These are phyloP conservation scores for Seira musarum DNA, from an alignment of 2,888 invertebrate genomes.

Conservation along the genomic window DNA sequence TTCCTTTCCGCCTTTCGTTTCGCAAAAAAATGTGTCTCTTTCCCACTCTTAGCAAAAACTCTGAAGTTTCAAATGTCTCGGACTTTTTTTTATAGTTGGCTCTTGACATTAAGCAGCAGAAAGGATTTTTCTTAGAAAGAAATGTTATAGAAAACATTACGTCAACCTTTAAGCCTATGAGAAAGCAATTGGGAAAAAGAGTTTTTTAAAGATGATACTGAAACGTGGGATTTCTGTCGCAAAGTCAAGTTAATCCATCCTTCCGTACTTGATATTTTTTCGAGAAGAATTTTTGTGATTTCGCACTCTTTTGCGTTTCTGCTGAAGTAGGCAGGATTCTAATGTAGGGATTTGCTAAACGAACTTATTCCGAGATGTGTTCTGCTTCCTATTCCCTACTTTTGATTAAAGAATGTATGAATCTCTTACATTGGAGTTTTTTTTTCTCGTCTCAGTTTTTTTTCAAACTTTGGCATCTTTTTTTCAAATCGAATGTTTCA, in stretches of 20 bases:
- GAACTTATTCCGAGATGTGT: too few relatives aligned
- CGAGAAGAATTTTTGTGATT: conserved; percentile 36
- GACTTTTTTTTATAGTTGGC: conserved; percentile 20
- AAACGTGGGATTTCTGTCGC: conserved; percentile 41
- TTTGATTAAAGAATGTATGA: too few relatives aligned
- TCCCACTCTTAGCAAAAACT: background rate
- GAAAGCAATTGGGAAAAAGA: conserved; percentile 1
- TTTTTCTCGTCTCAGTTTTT: too few relatives aligned
- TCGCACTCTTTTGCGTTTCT: conserved; percentile 31
- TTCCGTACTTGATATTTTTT: conserved; percentile 10
- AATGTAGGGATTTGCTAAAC: background rate
- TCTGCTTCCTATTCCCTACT: too few relatives aligned
- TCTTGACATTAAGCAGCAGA: conserved; percentile 40
- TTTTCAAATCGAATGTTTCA: too few relatives aligned
- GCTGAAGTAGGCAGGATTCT: conserved; percentile 31
- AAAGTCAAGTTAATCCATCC: conserved; percentile 56
- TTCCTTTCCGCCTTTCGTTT: background rate
- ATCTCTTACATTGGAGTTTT: too few relatives aligned
- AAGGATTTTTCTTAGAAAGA: background rate
- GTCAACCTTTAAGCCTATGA: background rate
- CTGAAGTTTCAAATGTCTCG: background rate
- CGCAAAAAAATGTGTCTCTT: background rate
- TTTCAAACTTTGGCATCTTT: too few relatives aligned
- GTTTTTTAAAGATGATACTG: conserved; percentile 1
- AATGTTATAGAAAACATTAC: background rate